A percentile compares a stretch with the other conserved stretches of the same genome.
Conservation (phyloP, 2,113 vertebrate species). For the Aix galericulata region DNA sequence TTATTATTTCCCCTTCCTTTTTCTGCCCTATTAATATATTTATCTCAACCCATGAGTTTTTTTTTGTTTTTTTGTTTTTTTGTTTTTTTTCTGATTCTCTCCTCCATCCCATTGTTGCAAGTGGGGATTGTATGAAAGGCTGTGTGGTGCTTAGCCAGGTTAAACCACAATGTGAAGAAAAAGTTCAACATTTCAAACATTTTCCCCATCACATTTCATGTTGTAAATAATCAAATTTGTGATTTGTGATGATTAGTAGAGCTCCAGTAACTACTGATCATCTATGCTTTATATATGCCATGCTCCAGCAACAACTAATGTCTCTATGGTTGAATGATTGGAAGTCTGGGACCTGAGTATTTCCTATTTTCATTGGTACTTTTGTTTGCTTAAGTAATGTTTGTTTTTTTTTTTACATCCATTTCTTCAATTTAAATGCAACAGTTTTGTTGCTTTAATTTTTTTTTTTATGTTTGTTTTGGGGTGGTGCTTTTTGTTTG, state of each 20-base stretch:
- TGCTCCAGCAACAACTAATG: no score
- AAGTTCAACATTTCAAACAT: neutral
- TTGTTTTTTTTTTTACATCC: neutral
- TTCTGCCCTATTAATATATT: no score
- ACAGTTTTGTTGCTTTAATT: neutral
- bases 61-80: no score
- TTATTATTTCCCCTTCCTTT: no score
- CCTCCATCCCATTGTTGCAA: no score
- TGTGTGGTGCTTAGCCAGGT: no score
- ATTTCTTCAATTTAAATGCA: neutral
- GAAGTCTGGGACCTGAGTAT: neutral
- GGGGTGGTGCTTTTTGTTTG: accelerated
- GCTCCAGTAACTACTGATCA: neutral
- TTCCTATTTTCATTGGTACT: neutral
- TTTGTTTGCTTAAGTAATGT: neutral
- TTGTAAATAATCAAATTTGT: neutral
- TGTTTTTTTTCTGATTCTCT: no score
- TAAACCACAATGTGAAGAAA: neutral
- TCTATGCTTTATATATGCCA: no score
- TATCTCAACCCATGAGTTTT: no score
- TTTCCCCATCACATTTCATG: neutral
- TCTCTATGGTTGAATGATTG: accelerated
- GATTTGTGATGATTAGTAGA: neutral
- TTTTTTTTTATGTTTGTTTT: accelerated
- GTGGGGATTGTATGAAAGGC: no score